Percentiles rank a stretch among this genome's conserved stretches.
Evolutionary conservation across 1,140 invertebrate genomes (phyloP).

Genomic region (Zaprionus taronus): DNA sequence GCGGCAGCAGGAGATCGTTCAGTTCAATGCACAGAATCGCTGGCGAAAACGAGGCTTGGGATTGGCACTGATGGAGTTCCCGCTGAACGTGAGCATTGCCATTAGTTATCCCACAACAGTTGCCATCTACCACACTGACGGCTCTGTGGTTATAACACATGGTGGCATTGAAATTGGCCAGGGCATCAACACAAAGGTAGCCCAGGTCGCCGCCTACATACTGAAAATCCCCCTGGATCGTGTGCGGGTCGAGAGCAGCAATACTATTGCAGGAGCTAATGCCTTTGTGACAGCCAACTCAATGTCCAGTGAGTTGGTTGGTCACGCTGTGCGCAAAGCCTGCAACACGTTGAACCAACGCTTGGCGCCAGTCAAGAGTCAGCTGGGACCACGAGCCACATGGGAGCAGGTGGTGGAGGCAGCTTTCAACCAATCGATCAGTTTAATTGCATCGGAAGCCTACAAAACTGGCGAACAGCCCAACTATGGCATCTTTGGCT

Average conservation of each 20-base stretch:
- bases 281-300: constrained; percentile 88
- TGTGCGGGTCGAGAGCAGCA: constrained; percentile 88
- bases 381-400: constrained; percentile 85
- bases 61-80: constrained; percentile 86
- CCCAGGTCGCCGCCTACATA: constrained; percentile 90
- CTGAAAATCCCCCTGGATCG: constrained; percentile 90
- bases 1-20: constrained; percentile 85
- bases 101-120: constrained; percentile 85
- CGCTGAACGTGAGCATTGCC: constrained; percentile 85
- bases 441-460: constrained; percentile 87
- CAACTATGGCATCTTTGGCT: constrained; percentile 86
- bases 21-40: constrained; percentile 88
- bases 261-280: constrained; percentile 88
- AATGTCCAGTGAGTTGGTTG: constrained; percentile 88
- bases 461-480: constrained; percentile 78
- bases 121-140: constrained; percentile 88
- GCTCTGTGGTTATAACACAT: constrained; percentile 88
- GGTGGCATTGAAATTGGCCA: constrained; percentile 90
- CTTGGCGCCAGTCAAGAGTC: constrained; percentile 87
- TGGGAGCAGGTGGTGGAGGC: constrained; percentile 88
- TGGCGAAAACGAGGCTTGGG: constrained; percentile 89
- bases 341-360: constrained; percentile 88
- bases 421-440: constrained; percentile 86
- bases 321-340: constrained; percentile 88
- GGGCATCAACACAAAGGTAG: constrained; percentile 89